Evolutionary conservation across 2,797 vertebrate species (phyloP).

Genomic region (Schizopygopsis pylzovi): DNA sequence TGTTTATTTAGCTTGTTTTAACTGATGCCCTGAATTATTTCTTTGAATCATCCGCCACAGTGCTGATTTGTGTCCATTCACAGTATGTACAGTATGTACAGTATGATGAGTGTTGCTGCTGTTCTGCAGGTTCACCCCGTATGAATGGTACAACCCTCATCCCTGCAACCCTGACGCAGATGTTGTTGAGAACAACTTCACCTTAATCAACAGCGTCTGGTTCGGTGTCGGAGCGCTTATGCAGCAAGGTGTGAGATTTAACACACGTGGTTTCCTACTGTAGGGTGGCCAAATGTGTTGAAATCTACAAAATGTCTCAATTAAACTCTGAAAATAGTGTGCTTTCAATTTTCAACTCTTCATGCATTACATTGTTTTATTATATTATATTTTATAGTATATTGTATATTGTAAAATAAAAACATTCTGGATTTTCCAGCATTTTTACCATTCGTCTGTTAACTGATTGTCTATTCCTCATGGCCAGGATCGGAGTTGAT

Average conservation of each 20-base stretch:
- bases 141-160: slow-evolving; percentile 99
- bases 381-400: too few species aligned
- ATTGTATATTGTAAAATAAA: neutral
- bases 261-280: neutral
- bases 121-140: slow-evolving; percentile 91
- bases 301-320: neutral
- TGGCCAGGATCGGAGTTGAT: slow-evolving; percentile 93
- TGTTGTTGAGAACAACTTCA: slow-evolving; percentile 99
- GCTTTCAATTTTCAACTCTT: neutral
- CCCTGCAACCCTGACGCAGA: slow-evolving; percentile 98
- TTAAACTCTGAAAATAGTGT: neutral
- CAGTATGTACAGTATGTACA: neutral
- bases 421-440: neutral
- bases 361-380: neutral
- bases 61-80: neutral
- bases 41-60: too few species aligned
- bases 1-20: too few species aligned
- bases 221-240: slow-evolving; percentile 98
- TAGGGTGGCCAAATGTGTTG: neutral
- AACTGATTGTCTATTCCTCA: neutral
- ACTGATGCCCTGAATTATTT: too few species aligned
- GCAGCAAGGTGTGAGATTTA: slow-evolving; percentile 90
- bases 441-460: neutral
- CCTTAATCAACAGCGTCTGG: slow-evolving; percentile 97
- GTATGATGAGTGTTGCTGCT: slow-evolving; percentile 18